Conservation (phyloP, 2,797 vertebrate species). For the Scolopax bukidnonensis region DNA sequence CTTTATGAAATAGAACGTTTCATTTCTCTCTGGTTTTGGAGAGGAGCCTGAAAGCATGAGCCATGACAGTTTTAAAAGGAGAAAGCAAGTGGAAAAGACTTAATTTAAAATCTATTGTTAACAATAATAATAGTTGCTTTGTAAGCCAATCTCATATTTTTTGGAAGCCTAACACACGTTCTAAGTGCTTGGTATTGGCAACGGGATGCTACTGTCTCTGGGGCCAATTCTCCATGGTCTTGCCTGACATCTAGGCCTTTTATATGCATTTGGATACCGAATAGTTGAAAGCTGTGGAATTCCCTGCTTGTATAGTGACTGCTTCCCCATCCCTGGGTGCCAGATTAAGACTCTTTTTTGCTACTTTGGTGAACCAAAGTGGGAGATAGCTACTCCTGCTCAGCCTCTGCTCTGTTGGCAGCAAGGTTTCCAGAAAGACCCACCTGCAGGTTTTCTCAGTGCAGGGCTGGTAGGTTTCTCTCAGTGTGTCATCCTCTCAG, state of each 20-base stretch:
- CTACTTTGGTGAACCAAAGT: not conserved
- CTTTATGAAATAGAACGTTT: not conserved
- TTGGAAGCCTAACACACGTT: not conserved
- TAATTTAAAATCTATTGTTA: conserved; percentile 46
- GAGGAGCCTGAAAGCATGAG: not conserved
- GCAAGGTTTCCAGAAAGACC: conserved; percentile 31
- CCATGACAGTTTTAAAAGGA: not conserved
- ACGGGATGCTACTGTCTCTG: not conserved
- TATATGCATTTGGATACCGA: not conserved
- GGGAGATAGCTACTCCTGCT: not conserved
- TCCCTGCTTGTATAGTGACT: not conserved
- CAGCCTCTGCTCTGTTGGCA: not conserved
- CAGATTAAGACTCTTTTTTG: not conserved
- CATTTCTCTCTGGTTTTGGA: conserved; percentile 25
- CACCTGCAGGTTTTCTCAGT: conserved; percentile 28
- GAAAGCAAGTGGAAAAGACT: not conserved
- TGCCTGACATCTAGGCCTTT: not conserved
- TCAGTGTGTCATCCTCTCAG: conserved; percentile 46
- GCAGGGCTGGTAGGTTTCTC: conserved; percentile 4
- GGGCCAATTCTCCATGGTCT: not conserved
- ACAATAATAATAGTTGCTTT: conserved; percentile 9
- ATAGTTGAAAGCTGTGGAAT: not conserved
- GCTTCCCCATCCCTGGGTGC: not conserved
- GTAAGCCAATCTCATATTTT: not conserved
- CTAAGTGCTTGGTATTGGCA: not conserved